Conservation (phyloP, 2,888 invertebrate genomes). For the Gibbula magus region DNA sequence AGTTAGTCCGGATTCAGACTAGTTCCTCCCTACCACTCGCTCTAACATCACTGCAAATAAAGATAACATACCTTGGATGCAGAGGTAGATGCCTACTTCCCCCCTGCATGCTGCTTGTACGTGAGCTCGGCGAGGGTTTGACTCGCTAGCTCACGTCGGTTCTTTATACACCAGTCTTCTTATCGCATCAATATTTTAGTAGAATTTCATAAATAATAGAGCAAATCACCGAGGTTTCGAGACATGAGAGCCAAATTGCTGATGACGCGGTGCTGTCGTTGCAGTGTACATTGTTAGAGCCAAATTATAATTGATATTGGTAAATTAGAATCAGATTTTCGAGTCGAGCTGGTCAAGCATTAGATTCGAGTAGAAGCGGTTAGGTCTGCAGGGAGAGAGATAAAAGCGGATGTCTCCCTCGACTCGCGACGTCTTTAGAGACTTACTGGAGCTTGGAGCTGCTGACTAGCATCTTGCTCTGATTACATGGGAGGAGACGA, state of each 20-base stretch:
- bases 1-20: not conserved
- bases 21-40: not conserved
- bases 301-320: not conserved
- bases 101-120: not conserved
- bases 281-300: not conserved
- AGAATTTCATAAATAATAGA: conserved; percentile 57
- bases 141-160: conserved; percentile 8
- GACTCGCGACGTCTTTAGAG: not conserved
- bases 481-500: not conserved
- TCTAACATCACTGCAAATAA: not conserved
- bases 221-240: conserved; percentile 43
- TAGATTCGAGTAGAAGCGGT: not conserved
- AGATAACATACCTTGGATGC: not conserved
- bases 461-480: not conserved
- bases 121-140: not conserved
- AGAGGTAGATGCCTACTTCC: not conserved
- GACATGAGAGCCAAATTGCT: conserved; percentile 27
- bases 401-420: not conserved
- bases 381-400: not conserved
- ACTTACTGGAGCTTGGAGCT: not conserved
- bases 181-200: conserved; percentile 53
- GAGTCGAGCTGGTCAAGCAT: not conserved
- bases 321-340: not conserved
- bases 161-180: conserved; percentile 49
- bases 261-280: conserved; percentile 23